Percentiles rank a stretch among this genome's conserved stretches.
Conservation (phyloP, 2,113 vertebrate genomes). For the Tachuris rubrigastra region DNA sequence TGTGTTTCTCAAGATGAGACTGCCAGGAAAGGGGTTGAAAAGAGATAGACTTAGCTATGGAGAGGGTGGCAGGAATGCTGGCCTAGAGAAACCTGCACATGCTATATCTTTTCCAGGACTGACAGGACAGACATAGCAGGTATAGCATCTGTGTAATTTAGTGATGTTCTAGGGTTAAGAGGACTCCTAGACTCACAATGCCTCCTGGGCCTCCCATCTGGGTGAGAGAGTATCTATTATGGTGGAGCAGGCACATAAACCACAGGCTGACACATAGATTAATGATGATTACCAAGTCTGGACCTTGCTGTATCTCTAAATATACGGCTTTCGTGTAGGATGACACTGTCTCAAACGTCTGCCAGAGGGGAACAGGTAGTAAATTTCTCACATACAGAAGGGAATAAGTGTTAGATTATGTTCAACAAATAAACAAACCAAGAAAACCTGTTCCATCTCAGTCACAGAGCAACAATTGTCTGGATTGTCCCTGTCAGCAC, state of each 20-base stretch:
- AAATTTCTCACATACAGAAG: slow-evolving; percentile 29
- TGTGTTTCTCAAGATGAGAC: background rate
- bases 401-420: slow-evolving; percentile 5
- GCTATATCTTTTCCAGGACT: background rate
- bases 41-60: background rate
- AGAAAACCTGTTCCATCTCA: slow-evolving; percentile 34
- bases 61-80: background rate
- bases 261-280: slow-evolving; percentile 49
- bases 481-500: slow-evolving; percentile 47
- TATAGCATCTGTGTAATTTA: background rate
- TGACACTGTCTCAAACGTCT: slow-evolving; percentile 43
- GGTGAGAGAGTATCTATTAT: slow-evolving; percentile 1
- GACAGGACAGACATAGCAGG: background rate
- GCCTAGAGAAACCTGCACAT: background rate
- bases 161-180: background rate
- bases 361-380: slow-evolving; percentile 37
- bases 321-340: slow-evolving; percentile 24
- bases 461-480: background rate
- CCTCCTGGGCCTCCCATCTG: slow-evolving; percentile 26
- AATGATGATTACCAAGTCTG: slow-evolving; percentile 10
- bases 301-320: slow-evolving; percentile 10
- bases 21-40: background rate
- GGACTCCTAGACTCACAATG: background rate
- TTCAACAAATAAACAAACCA: slow-evolving; percentile 49
- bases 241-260: slow-evolving; percentile 18